phyloP scores from a whole-genome alignment of 2,113 vertebrate genomes.

The Tapirus terrestris region DNA sequence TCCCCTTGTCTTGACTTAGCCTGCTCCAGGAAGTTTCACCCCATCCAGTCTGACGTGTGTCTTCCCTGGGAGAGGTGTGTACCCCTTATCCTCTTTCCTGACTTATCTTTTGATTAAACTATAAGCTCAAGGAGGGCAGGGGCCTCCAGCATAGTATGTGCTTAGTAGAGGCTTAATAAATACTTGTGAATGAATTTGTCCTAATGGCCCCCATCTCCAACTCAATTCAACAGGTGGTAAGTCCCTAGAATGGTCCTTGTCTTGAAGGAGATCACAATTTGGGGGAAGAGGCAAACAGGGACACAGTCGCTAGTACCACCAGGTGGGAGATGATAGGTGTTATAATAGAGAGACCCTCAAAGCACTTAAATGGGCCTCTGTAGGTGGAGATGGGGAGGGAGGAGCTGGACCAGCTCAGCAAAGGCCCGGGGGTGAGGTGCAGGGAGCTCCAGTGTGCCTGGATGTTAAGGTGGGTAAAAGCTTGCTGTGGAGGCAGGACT shows the following conservation, averaged over 20 bases:
- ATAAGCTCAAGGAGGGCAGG: not conserved
- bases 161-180: not conserved
- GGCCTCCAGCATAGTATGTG: not conserved
- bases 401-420: not conserved
- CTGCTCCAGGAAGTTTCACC: not conserved
- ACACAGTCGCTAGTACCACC: too few relatives aligned
- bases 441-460: too few relatives aligned
- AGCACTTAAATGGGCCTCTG: not conserved
- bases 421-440: not conserved
- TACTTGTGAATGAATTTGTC: too few relatives aligned
- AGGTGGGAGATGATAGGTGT: too few relatives aligned
- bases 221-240: not conserved
- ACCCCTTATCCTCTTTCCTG: not conserved
- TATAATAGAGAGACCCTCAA: not conserved
- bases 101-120: not conserved
- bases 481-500: not conserved
- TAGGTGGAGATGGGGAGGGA: not conserved
- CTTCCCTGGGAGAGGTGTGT: not conserved
- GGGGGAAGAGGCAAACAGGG: not conserved
- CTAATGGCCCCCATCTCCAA: not conserved
- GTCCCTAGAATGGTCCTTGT: not conserved
- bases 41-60: accelerated
- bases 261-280: not conserved
- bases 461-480: not conserved
- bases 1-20: not conserved